Evolutionary conservation across 1,140 invertebrate genomes (phyloP).

Genomic region (Zaprionus davidi): DNA sequence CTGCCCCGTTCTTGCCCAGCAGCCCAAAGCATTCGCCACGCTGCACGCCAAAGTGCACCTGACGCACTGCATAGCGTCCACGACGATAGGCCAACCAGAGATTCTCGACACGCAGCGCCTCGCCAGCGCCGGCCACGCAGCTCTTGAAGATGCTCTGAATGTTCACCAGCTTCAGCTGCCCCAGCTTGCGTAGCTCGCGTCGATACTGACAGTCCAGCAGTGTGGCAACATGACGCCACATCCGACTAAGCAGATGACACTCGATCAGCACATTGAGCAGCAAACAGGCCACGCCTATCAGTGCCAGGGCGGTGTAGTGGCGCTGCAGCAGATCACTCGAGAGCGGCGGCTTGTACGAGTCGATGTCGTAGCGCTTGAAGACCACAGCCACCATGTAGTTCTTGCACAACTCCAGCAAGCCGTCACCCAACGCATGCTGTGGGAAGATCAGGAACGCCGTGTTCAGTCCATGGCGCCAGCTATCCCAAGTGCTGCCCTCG

Average conservation of each 20-base stretch:
- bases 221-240: slow-evolving; percentile 45
- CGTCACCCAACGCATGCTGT: slow-evolving; percentile 88
- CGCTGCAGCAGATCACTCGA: slow-evolving; percentile 85
- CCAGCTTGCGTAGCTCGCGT: slow-evolving; percentile 56
- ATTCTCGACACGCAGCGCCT: slow-evolving; percentile 73
- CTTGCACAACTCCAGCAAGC: slow-evolving; percentile 87
- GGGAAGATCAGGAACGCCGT: slow-evolving; percentile 87
- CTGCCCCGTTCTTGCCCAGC: slow-evolving; percentile 90
- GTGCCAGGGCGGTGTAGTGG: slow-evolving; percentile 85
- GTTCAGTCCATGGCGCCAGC: slow-evolving; percentile 86
- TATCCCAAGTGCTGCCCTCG: slow-evolving; percentile 85
- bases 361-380: slow-evolving; percentile 87
- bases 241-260: slow-evolving; percentile 73
- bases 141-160: slow-evolving; percentile 72
- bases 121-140: slow-evolving; percentile 49
- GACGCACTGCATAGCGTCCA: slow-evolving; percentile 68
- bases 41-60: slow-evolving; percentile 77
- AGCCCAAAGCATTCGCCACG: slow-evolving; percentile 89
- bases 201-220: slow-evolving; percentile 52
- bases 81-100: slow-evolving; percentile 68
- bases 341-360: slow-evolving; percentile 88
- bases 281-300: slow-evolving; percentile 85
- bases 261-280: slow-evolving; percentile 87
- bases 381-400: slow-evolving; percentile 87
- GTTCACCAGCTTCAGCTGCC: slow-evolving; percentile 61